Percentiles rank a stretch among this genome's conserved stretches.
phyloP scores from a whole-genome alignment of 1,140 invertebrate genomes.

The Pollicipes pollicipes region DNA sequence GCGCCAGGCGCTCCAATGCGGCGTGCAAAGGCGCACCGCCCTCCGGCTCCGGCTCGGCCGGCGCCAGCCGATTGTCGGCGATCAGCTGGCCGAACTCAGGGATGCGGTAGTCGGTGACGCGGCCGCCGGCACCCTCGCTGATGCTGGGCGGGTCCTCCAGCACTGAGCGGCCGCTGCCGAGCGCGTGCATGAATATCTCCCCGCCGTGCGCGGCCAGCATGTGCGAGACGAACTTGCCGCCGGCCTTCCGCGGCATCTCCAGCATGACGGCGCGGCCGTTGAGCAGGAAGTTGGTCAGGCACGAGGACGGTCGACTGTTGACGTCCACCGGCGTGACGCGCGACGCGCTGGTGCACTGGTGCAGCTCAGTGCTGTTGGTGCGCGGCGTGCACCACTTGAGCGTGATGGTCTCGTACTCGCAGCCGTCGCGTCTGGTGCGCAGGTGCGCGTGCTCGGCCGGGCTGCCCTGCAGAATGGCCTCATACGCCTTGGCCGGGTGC shows the following conservation, averaged over 20 bases:
- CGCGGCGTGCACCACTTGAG: slow-evolving; percentile 91
- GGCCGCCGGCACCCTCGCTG: slow-evolving; percentile 75
- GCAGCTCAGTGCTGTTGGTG: slow-evolving; percentile 55
- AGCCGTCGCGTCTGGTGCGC: slow-evolving; percentile 32
- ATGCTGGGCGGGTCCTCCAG: slow-evolving; percentile 90
- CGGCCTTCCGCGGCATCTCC: slow-evolving; percentile 51
- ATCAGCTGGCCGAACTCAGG: slow-evolving; percentile 79
- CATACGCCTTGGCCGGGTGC: slow-evolving; percentile 86
- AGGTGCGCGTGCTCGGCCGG: slow-evolving; percentile 56
- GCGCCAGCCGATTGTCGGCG: slow-evolving; percentile 51
- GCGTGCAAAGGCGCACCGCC: slow-evolving; percentile 34
- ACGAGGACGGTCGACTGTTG: slow-evolving; percentile 79
- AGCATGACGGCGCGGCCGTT: slow-evolving; percentile 85
- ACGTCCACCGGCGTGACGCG: slow-evolving; percentile 90
- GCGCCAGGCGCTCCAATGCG: slow-evolving; percentile 47
- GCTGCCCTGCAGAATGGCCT: slow-evolving; percentile 76
- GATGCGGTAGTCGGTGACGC: slow-evolving; percentile 71
- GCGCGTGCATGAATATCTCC: slow-evolving; percentile 87
- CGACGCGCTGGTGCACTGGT: slow-evolving; percentile 61
- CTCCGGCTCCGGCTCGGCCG: neutral
- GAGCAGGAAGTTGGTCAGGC: slow-evolving; percentile 86
- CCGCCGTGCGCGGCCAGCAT: slow-evolving; percentile 82
- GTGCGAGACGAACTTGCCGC: slow-evolving; percentile 72
- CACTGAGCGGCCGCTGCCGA: slow-evolving; percentile 57
- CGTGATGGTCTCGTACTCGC: slow-evolving; percentile 33